These are phyloP conservation scores for Tenthredo scrophulariae DNA, from an alignment of 2,888 invertebrate species.

Conservation along the genomic window DNA sequence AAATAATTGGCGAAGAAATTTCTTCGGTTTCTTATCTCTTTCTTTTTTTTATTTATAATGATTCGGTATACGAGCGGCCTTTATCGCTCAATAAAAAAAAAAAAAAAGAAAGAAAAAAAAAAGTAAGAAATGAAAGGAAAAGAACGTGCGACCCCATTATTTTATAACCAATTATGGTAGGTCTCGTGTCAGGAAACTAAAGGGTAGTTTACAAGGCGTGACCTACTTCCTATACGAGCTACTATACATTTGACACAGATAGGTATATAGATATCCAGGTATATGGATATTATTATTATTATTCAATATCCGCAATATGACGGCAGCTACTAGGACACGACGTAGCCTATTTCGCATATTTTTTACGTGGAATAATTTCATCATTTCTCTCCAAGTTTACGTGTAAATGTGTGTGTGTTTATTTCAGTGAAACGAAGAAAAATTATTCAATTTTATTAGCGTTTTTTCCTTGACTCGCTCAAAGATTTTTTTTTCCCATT, in stretches of 20 bases:
- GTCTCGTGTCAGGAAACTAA: slow-evolving; percentile 42
- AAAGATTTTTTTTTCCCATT: not conserved
- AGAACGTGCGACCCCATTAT: slow-evolving; percentile 50
- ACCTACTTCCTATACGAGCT: slow-evolving; percentile 41
- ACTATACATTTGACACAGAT: slow-evolving; percentile 12
- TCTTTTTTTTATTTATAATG: too few relatives aligned
- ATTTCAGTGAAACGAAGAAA: not conserved
- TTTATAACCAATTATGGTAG: slow-evolving; percentile 52
- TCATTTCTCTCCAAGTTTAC: not conserved
- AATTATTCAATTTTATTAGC: not conserved
- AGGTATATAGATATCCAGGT: not conserved
- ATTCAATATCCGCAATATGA: not conserved
- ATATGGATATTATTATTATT: not conserved
- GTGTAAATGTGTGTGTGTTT: not conserved
- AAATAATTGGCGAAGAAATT: not conserved
- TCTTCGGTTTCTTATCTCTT: too few relatives aligned
- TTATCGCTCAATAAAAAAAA: not conserved
- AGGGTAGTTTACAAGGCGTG: slow-evolving; percentile 44
- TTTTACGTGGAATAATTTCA: not conserved
- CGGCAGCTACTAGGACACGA: not conserved
- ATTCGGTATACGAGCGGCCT: not conserved
- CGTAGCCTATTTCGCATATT: not conserved
- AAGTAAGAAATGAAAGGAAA: not conserved
- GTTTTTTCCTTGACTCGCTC: not conserved
- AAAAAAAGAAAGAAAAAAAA: not conserved